Conservation (phyloP, 2,113 vertebrate species). For the Accipiter cooperii region DNA sequence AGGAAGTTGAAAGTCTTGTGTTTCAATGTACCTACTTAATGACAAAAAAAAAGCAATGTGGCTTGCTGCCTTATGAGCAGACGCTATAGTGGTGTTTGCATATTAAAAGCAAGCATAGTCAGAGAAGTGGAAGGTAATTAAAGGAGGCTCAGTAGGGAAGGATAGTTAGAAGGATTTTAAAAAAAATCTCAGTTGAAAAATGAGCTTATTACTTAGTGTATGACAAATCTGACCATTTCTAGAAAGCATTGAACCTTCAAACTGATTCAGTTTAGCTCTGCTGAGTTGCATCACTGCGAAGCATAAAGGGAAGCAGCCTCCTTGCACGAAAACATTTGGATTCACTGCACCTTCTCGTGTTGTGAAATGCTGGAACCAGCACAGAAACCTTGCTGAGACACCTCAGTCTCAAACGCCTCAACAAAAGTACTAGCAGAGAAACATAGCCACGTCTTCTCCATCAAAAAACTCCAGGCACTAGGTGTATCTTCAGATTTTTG, state of each 20-base stretch:
- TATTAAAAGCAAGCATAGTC: neutral
- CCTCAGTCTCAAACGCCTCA: neutral
- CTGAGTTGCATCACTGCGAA: neutral
- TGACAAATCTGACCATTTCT: neutral
- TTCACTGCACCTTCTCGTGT: neutral
- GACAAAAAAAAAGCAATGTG: neutral
- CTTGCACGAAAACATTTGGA: neutral
- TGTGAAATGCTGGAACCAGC: neutral
- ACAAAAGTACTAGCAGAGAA: neutral
- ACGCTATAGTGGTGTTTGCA: neutral
- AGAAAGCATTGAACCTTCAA: neutral
- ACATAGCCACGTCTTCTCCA: neutral
- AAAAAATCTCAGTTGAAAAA: neutral
- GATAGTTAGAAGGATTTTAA: neutral
- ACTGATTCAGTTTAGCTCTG: neutral
- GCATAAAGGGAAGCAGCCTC: fast-evolving
- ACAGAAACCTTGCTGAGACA: neutral
- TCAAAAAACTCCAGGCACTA: neutral
- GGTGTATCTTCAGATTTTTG: neutral
- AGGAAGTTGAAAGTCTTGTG: neutral
- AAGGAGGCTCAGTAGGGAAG: neutral
- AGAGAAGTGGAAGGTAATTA: neutral
- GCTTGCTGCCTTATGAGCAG: neutral
- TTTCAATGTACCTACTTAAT: neutral
- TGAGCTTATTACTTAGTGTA: neutral